phyloP scores from a whole-genome alignment of 2,113 vertebrate species.

The Tyto alba region DNA sequence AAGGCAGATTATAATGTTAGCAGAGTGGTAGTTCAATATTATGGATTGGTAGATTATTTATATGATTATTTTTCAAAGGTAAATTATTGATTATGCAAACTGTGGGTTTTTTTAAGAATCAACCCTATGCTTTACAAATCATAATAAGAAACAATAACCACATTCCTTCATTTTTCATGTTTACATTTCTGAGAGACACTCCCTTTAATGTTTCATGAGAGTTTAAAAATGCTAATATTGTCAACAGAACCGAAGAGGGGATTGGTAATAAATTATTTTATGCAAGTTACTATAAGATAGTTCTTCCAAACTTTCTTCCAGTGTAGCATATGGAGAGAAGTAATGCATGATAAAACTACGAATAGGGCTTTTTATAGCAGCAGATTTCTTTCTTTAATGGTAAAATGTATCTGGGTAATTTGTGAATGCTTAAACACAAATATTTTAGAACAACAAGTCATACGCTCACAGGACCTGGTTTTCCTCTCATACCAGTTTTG shows the following conservation, averaged over 20 bases:
- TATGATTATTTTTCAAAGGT: background rate
- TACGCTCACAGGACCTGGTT: background rate
- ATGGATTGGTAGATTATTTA: background rate
- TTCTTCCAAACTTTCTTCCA: background rate
- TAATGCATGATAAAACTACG: background rate
- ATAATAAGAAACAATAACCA: background rate
- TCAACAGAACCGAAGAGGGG: background rate
- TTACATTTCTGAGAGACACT: background rate
- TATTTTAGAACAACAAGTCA: background rate
- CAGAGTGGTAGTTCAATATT: background rate
- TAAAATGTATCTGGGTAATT: background rate
- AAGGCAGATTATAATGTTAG: background rate
- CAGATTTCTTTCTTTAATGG: background rate
- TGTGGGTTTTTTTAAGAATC: background rate
- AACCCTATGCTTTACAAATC: background rate
- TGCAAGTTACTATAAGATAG: background rate
- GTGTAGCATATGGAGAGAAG: background rate
- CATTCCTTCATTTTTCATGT: background rate
- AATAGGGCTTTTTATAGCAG: background rate
- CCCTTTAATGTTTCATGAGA: background rate
- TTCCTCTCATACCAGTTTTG: background rate
- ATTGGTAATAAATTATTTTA: background rate
- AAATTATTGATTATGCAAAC: background rate
- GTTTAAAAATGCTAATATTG: constrained; percentile 7
- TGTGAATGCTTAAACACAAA: background rate